Conservation (phyloP, 2,113 vertebrate species). For the Lamprotornis superbus region DNA sequence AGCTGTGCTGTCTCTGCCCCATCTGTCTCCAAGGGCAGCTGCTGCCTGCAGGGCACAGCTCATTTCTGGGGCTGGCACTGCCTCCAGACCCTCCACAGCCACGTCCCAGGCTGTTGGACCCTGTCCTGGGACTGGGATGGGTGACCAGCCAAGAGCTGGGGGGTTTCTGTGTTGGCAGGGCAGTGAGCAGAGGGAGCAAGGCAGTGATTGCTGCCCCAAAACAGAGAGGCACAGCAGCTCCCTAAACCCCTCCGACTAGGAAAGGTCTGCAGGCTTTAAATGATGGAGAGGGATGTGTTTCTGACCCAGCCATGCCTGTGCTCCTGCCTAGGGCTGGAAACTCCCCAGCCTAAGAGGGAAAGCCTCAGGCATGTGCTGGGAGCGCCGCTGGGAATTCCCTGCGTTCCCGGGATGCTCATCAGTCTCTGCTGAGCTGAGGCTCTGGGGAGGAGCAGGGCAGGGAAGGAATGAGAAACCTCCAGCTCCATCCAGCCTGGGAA, state of each 20-base stretch:
- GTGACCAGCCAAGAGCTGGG: not conserved
- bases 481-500: not conserved
- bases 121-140: not conserved
- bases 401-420: not conserved
- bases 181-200: not conserved
- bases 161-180: rapidly evolving
- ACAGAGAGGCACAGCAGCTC: not conserved
- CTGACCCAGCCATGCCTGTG: not conserved
- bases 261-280: not conserved
- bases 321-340: not conserved
- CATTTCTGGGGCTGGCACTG: not conserved
- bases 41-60: not conserved
- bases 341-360: not conserved
- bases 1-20: not conserved
- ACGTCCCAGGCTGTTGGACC: rapidly evolving
- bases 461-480: slow-evolving; percentile 33
- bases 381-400: not conserved
- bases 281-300: not conserved
- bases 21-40: not conserved
- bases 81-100: not conserved
- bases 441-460: not conserved
- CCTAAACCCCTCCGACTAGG: not conserved
- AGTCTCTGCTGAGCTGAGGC: not conserved
- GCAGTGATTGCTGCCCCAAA: not conserved
- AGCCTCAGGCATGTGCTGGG: not conserved